phyloP scores from a whole-genome alignment of 1,140 invertebrate species.

The Camponotus vicinus region DNA sequence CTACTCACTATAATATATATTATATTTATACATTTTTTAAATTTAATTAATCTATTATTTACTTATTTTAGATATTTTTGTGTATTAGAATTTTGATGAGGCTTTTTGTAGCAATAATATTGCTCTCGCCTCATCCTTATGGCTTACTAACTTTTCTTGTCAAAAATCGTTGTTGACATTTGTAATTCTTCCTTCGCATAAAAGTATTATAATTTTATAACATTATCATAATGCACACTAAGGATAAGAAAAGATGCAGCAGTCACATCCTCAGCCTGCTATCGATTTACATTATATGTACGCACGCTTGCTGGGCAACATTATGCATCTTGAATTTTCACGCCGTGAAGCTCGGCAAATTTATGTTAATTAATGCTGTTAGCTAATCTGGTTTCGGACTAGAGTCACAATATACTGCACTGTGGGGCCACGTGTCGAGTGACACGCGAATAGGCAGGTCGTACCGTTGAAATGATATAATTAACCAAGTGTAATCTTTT shows the following conservation, averaged over 20 bases:
- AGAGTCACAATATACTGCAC: slow-evolving; percentile 24
- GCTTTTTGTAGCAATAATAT: not conserved
- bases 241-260: not conserved
- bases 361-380: slow-evolving; percentile 55
- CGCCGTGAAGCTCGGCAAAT: not conserved
- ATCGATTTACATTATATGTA: slow-evolving; percentile 35
- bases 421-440: not conserved
- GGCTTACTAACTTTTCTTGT: no score
- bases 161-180: no score
- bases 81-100: no score
- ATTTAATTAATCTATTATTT: no score
- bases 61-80: no score
- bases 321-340: slow-evolving; percentile 41
- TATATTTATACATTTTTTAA: no score
- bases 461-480: not conserved
- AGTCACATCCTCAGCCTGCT: not conserved
- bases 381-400: slow-evolving; percentile 31
- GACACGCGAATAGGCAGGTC: slow-evolving; percentile 12
- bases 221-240: no score
- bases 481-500: not conserved
- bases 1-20: no score
- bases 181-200: no score
- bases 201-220: not conserved
- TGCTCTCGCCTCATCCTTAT: no score
- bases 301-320: not conserved